A percentile compares a stretch with the other conserved stretches of the same genome.
Evolutionary conservation across 2,888 invertebrate species (phyloP).

Genomic region (Laspeyria flexula): DNA sequence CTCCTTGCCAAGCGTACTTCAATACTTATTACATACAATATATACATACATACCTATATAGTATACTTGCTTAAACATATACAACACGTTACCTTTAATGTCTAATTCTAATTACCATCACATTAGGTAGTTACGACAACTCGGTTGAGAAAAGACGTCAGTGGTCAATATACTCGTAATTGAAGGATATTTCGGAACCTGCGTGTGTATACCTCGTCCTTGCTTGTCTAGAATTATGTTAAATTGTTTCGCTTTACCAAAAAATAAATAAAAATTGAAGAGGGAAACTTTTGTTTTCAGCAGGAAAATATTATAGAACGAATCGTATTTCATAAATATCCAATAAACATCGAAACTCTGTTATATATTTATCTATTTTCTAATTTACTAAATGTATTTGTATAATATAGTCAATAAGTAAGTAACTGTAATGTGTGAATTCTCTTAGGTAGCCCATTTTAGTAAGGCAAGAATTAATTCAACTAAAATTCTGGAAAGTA

Average conservation of each 20-base stretch:
- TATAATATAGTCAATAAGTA: slow-evolving; percentile 23
- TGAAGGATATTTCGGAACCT: no score
- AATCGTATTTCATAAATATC: no score
- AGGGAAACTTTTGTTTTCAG: no score
- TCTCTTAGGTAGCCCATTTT: background rate
- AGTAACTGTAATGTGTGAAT: slow-evolving; percentile 24
- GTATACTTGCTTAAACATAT: slow-evolving; percentile 20
- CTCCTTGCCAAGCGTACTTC: slow-evolving; percentile 4
- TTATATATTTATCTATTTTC: no score
- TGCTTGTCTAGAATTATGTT: no score
- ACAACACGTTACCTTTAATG: slow-evolving; percentile 26
- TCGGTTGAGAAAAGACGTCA: slow-evolving; percentile 7
- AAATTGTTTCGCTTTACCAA: no score
- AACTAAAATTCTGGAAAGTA: background rate
- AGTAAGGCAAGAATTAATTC: background rate
- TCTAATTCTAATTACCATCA: slow-evolving; percentile 32
- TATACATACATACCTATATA: background rate
- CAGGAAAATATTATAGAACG: no score
- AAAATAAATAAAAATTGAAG: no score
- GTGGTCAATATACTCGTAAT: background rate
- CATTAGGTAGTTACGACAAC: slow-evolving; percentile 21
- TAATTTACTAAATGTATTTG: slow-evolving; percentile 23
- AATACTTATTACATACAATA: slow-evolving; percentile 12
- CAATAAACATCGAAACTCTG: no score
- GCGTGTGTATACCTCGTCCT: no score